These are phyloP conservation scores for Cynopterus sphinx DNA, from an alignment of 2,797 vertebrate species.

Conservation along the genomic window DNA sequence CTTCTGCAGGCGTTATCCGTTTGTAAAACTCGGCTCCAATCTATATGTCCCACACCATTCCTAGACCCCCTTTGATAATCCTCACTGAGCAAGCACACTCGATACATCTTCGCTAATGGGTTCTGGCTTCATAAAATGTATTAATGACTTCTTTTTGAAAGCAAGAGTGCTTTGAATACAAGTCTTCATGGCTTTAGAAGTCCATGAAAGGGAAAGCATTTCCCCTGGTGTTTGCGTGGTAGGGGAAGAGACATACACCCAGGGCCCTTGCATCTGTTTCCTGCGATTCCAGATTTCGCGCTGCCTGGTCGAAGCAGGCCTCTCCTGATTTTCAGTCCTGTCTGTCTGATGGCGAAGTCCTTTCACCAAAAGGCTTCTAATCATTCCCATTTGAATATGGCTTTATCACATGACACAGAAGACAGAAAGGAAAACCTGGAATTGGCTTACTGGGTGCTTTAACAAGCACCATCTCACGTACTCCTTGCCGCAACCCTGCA, in stretches of 20 bases:
- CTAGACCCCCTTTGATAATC: slow-evolving; percentile 44
- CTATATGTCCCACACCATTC: not conserved
- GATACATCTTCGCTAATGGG: slow-evolving; percentile 48
- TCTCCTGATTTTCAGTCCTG: accelerated
- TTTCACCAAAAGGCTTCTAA: not conserved
- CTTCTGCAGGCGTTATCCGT: not conserved
- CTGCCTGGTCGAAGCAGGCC: not conserved
- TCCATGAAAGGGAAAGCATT: slow-evolving; percentile 64
- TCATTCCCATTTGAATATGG: not conserved
- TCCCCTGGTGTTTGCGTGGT: slow-evolving; percentile 22
- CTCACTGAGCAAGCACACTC: not conserved
- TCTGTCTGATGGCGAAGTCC: not conserved
- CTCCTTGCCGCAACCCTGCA: not conserved
- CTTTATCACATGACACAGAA: not conserved
- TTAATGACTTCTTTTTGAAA: slow-evolving; percentile 74
- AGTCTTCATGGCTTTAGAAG: slow-evolving; percentile 70
- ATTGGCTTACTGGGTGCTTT: not conserved
- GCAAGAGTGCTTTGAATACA: slow-evolving; percentile 57
- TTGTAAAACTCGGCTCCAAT: slow-evolving; percentile 36
- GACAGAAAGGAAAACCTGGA: not conserved
- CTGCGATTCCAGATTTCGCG: not conserved
- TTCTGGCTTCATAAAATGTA: slow-evolving; percentile 72
- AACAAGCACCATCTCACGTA: not conserved
- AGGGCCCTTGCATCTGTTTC: not conserved
- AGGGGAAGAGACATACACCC: not conserved